Base-by-base conservation (phyloP, 2,113 vertebrate species). In the Aegypius monachus region DNA sequence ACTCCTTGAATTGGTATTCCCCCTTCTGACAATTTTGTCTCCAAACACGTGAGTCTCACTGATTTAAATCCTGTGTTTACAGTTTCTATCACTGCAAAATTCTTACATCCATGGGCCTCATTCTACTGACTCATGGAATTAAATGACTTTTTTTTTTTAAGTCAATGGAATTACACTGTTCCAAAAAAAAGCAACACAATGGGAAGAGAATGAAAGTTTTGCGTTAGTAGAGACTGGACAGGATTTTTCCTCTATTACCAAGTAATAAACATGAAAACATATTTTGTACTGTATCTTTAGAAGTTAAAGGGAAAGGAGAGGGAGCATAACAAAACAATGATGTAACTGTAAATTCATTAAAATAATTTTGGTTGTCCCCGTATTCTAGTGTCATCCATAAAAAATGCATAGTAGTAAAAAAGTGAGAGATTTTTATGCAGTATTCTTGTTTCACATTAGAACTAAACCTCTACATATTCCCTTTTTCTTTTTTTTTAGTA, bases 171-270 rank as follows among this genome's bases (percentile, higher is more conserved):
- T 88, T 63, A 84, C 6, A 11, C 52, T 89, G n/a, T 74, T 92
- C 56, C 55, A 72, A 81, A 80, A n/a, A 86, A 89, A 93, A 89
- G 56, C 85, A 88, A 13, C 40, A 38, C 16, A 94, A 31, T 62
- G 32, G 32, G 32, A 83, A 88, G 40, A 79, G 78, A 94, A 73
- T 61, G 5, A 71, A 79, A 74, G 48, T 90, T 95, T 96, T 94
- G 83, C 40, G 3, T 83, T 86, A 86, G 27, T 94, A 88, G 95
- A 88, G 61, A 91, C 91, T 93, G 68, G 34, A 77, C 89, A 93
- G 95, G 95, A 93, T 95, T 93, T 95, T 93, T 95, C 94, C 82
- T 96, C 89, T 98, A 97, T 96, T 97, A 97, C 95, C 95, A 93
- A 96, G 79, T 94, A 96, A 95, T 94, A 97, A 94, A 63, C 52